Conservation (phyloP, 2,797 vertebrate species). For the Octomys mimax region DNA sequence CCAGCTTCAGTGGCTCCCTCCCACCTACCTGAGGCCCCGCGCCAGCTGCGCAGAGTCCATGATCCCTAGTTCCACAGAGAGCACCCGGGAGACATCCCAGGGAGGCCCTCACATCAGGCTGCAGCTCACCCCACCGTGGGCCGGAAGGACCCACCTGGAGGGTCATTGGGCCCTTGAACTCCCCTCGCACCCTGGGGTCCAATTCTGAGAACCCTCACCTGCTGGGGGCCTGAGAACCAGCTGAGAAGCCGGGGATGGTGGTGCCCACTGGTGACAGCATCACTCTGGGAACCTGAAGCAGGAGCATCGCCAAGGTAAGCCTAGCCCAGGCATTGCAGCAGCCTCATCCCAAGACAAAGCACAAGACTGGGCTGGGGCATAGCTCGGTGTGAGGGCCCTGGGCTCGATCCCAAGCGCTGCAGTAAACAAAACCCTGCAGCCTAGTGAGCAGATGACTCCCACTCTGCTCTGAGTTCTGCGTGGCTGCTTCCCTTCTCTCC, state of each 20-base stretch:
- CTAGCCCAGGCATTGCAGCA: neutral
- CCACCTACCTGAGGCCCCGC: neutral
- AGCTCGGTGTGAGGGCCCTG: neutral
- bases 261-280: neutral
- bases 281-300: neutral
- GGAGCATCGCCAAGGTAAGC: too few relatives aligned
- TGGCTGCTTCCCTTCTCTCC: neutral
- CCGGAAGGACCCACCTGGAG: neutral
- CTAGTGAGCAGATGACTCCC: fast-evolving
- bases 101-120: too few relatives aligned
- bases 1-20: neutral
- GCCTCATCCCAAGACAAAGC: neutral
- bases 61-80: neutral
- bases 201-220: neutral
- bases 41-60: neutral
- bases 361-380: neutral
- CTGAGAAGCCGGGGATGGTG: neutral
- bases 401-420: neutral
- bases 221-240: neutral
- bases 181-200: too few relatives aligned
- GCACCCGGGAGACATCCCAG: neutral
- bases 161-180: too few relatives aligned
- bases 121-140: neutral
- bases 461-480: neutral
- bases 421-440: neutral